Percentiles rank a stretch among this genome's conserved stretches.
Evolutionary conservation across 2,888 invertebrate genomes (phyloP).

Genomic region (Eristalinus aeneus): DNA sequence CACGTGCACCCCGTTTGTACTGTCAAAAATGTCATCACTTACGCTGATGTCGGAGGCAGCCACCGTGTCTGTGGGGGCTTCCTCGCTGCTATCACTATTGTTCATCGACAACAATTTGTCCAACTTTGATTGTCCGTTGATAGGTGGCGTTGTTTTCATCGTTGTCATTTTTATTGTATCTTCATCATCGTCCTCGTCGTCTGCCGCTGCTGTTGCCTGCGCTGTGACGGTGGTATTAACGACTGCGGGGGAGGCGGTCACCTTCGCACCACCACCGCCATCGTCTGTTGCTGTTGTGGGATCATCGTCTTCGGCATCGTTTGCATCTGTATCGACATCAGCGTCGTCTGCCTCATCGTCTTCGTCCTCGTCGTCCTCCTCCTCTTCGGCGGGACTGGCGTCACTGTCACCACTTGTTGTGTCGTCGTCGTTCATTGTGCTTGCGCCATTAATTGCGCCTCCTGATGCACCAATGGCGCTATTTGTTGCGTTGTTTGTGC

Average conservation of each 20-base stretch:
- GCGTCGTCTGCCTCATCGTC: conserved; percentile 77
- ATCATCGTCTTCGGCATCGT: conserved; percentile 64
- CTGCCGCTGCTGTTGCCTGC: background rate
- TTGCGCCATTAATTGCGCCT: conserved; percentile 42
- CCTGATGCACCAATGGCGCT: conserved; percentile 1
- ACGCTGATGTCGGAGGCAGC: conserved; percentile 78
- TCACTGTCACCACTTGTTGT: conserved; percentile 67
- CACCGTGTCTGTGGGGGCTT: conserved; percentile 78
- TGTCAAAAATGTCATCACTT: conserved; percentile 78
- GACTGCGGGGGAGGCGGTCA: background rate
- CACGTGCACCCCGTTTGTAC: conserved; percentile 53
- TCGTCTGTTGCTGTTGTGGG: conserved; percentile 44
- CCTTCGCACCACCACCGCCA: conserved; percentile 33
- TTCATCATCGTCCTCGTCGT: conserved; percentile 45
- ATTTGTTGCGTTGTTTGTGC: conserved; percentile 29
- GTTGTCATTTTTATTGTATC: conserved; percentile 62
- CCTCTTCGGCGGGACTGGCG: conserved; percentile 70
- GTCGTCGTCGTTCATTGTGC: conserved; percentile 58
- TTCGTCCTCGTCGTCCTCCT: conserved; percentile 66
- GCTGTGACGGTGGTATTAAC: background rate
- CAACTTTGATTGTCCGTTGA: conserved; percentile 77
- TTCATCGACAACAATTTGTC: conserved; percentile 79
- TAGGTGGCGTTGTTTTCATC: conserved; percentile 55
- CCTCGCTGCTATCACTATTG: conserved; percentile 77
- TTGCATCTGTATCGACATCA: conserved; percentile 63